A percentile compares a stretch with the other conserved stretches of the same genome.
These are phyloP conservation scores for Macrotrachela quadricornifera DNA, from an alignment of 1,140 invertebrate genomes.

Conservation along the genomic window DNA sequence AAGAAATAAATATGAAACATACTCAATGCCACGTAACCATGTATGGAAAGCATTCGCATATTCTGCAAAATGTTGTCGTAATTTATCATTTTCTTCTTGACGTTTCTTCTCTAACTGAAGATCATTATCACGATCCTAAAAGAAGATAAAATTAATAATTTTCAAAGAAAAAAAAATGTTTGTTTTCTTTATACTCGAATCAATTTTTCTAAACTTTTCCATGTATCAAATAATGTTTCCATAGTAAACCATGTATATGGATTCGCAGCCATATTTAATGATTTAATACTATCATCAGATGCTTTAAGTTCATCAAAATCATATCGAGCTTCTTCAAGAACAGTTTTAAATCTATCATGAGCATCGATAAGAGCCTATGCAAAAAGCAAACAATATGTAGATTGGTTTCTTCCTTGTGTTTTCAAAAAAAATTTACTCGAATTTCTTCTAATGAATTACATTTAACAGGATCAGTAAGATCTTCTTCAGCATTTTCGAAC, in stretches of 20 bases:
- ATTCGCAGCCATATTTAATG: conserved; percentile 93
- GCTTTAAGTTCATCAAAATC: conserved; percentile 88
- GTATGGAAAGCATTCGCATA: conserved; percentile 94
- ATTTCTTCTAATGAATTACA: conserved; percentile 48
- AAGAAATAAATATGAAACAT: background rate
- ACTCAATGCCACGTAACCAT: conserved; percentile 51
- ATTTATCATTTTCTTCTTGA: conserved; percentile 93
- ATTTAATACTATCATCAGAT: conserved; percentile 88
- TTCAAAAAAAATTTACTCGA: conserved; percentile 60
- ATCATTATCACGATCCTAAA: conserved; percentile 64
- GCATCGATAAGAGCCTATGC: conserved; percentile 65
- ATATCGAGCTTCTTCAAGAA: conserved; percentile 74
- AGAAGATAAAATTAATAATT: too few relatives aligned
- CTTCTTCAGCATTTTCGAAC: conserved; percentile 99
- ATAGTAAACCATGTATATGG: conserved; percentile 99
- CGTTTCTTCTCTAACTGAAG: conserved; percentile 79
- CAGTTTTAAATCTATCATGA: conserved; percentile 81
- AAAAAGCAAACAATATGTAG: conserved; percentile 47
- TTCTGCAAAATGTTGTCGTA: conserved; percentile 91
- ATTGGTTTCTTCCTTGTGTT: conserved; percentile 73
- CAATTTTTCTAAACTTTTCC: conserved; percentile 55
- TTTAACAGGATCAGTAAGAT: conserved; percentile 89
- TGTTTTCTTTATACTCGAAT: background rate
- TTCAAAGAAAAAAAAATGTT: too few relatives aligned
- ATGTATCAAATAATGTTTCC: conserved; percentile 96